Base-by-base conservation (phyloP, 2,888 invertebrate genomes). In the Pheosia tremula region DNA sequence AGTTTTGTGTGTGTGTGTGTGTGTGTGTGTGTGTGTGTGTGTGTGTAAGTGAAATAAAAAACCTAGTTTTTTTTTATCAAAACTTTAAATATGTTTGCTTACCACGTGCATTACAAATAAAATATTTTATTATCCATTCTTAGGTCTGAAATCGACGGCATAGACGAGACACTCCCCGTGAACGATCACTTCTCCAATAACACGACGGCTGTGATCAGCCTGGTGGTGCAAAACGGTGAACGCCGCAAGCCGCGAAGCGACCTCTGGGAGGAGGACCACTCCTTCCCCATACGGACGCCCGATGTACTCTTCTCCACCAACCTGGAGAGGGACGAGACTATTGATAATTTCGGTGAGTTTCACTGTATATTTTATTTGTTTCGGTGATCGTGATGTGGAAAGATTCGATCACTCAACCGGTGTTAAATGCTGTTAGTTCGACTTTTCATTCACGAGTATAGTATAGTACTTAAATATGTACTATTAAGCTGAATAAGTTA, bases 271-370 rank as follows among this genome's bases (percentile, higher is more conserved):
- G 95, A 96, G 9, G 96, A 96, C 78, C 95, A 95, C 71, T 94
- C 95, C 0, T 92, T 89, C 74, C 82, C 90, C 0, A 76, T 90
- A 0, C 74, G 94, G 24, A 90, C 91, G 0, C 90, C 90, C 0
- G 92, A 94, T 66, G 93, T 96, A 0, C 88, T 98, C 0, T 98
- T 98, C 85, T 95, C 96, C 5, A 96, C 97, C 0, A 96, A 96
- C 61, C 85, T 97, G 61, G 98, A 98, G 84, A 96, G 96, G 87
- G 97, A 97, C 67, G 97, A 98, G 85, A 96, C 96, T 77, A 94
- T 97, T 39, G 97, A 98, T 78, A 97, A 97, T 82, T 98, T 97
- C 83, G 96, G 97, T 97, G 81, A 89, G 88, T 79, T 13, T 60
- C 53, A 4, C 5, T 4, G 5, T 47, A 47, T 1, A 4, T 47